Conservation (phyloP, 2,797 vertebrate species). For the Sebastiscus albofasciatus region DNA sequence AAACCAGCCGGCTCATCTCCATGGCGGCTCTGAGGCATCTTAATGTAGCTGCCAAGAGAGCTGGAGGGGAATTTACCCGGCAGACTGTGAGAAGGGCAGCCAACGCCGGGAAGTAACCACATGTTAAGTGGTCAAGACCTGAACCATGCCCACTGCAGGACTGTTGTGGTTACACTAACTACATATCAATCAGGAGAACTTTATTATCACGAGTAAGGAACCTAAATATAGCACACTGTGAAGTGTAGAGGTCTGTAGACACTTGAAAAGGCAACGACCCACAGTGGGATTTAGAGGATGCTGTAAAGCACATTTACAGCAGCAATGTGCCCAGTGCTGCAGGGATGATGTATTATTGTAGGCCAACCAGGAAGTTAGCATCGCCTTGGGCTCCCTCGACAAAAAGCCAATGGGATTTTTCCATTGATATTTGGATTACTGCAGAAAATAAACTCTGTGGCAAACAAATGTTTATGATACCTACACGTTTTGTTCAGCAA, state of each 20-base stretch:
- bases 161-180: neutral
- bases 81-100: constrained; percentile 22
- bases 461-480: too few relatives aligned
- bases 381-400: too few relatives aligned
- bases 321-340: neutral
- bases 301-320: neutral
- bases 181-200: neutral
- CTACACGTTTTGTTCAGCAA: too few relatives aligned
- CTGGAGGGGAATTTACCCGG: constrained; percentile 32
- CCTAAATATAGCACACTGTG: neutral
- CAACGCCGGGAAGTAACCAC: constrained; percentile 8
- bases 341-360: too few relatives aligned
- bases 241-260: neutral
- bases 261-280: neutral
- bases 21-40: constrained; percentile 64
- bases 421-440: too few relatives aligned
- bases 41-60: constrained; percentile 56
- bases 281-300: neutral
- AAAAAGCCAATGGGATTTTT: too few relatives aligned
- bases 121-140: constrained; percentile 32
- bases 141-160: neutral
- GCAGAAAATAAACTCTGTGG: too few relatives aligned
- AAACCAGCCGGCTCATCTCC: constrained; percentile 49
- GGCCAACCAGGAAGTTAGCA: too few relatives aligned
- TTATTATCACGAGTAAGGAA: neutral